Conservation (phyloP, 2,888 invertebrate genomes). For the Acleris emargana region DNA sequence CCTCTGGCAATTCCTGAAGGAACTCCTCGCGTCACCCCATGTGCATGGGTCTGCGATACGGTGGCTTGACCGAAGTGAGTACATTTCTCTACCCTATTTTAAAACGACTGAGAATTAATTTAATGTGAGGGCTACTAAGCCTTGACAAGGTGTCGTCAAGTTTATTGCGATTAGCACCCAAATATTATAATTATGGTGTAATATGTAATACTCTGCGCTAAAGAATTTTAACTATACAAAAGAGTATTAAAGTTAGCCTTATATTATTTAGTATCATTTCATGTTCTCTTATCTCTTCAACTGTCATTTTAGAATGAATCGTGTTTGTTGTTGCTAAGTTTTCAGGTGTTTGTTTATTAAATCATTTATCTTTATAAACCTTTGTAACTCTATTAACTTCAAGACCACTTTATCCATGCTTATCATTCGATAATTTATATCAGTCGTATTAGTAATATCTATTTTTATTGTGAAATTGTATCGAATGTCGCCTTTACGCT, state of each 20-base stretch:
- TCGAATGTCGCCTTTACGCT: slow-evolving; percentile 15
- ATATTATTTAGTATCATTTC: too few relatives aligned
- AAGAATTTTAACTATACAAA: too few relatives aligned
- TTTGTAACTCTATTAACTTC: neutral
- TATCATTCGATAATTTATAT: slow-evolving; percentile 9
- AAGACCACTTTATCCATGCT: neutral
- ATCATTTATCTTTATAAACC: neutral
- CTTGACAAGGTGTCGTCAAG: too few relatives aligned
- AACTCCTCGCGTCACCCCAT: slow-evolving; percentile 94
- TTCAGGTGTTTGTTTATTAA: neutral
- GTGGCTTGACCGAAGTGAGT: slow-evolving; percentile 95
- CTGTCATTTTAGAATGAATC: neutral
- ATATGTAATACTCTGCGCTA: too few relatives aligned
- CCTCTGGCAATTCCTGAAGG: slow-evolving; percentile 99
- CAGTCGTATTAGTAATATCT: slow-evolving; percentile 6
- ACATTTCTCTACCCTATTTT: slow-evolving; percentile 1
- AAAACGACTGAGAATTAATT: neutral
- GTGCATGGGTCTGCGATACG: slow-evolving; percentile 97
- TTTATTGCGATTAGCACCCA: too few relatives aligned
- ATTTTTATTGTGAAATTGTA: slow-evolving; percentile 9
- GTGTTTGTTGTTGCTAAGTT: neutral
- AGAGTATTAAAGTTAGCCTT: too few relatives aligned
- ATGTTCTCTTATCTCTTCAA: too few relatives aligned
- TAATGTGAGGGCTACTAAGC: neutral
- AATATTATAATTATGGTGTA: too few relatives aligned